A percentile compares a stretch with the other conserved stretches of the same genome.
phyloP scores from a whole-genome alignment of 1,140 invertebrate species.

The Drosophila ercepeae region DNA sequence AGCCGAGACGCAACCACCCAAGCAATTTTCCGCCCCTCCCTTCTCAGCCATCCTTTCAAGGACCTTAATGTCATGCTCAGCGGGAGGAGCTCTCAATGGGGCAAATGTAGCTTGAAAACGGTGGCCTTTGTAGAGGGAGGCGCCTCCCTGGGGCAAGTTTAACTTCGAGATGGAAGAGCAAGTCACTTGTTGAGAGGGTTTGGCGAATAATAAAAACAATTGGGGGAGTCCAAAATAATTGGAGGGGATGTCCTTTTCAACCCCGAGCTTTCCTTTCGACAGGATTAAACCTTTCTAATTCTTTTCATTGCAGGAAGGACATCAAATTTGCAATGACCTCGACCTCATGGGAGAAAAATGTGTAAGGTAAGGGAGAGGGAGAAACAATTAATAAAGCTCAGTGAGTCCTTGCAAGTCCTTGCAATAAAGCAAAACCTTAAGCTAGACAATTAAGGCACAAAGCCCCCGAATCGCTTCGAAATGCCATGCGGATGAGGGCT shows the following conservation, averaged over 20 bases:
- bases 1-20: conserved; percentile 36
- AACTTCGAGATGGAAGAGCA: conserved; percentile 47
- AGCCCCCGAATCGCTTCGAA: conserved; percentile 33
- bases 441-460: conserved; percentile 74
- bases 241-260: conserved; percentile 1
- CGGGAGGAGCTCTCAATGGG: conserved; percentile 30
- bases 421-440: conserved; percentile 73
- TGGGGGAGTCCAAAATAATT: conserved; percentile 30
- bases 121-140: conserved; percentile 50
- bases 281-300: neutral
- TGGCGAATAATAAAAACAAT: conserved; percentile 47
- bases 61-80: conserved; percentile 63
- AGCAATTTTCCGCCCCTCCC: conserved; percentile 9
- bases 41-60: conserved; percentile 57
- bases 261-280: neutral
- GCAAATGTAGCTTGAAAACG: conserved; percentile 78
- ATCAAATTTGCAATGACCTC: neutral
- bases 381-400: conserved; percentile 78
- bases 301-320: neutral
- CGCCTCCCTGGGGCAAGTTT: conserved; percentile 41
- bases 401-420: conserved; percentile 57
- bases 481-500: conserved; percentile 42
- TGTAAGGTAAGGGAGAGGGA: no score
- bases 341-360: no score
- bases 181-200: conserved; percentile 74